Conservation (phyloP, 2,797 vertebrate species). For the Tarsius wallacei region DNA sequence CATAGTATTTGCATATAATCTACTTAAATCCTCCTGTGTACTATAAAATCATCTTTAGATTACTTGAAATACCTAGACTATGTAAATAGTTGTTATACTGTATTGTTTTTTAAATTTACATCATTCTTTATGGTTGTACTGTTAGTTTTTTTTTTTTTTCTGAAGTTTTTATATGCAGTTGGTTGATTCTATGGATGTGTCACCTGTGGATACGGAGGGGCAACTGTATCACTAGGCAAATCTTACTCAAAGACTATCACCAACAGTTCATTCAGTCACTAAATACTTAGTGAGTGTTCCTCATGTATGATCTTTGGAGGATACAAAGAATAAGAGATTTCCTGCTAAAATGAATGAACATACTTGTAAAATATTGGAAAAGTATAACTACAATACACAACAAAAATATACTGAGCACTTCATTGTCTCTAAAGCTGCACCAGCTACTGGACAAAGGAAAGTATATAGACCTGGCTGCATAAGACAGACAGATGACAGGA, state of each 20-base stretch:
- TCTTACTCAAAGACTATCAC: background rate
- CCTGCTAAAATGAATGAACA: background rate
- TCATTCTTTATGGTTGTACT: background rate
- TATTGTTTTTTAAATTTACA: background rate
- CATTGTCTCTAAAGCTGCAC: background rate
- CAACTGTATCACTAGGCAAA: background rate
- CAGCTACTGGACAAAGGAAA: background rate
- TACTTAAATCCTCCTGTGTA: background rate
- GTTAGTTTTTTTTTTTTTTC: background rate
- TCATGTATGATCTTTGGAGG: background rate
- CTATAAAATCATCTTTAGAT: background rate
- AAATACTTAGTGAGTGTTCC: constrained; percentile 24
- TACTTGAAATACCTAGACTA: background rate
- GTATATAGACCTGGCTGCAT: background rate
- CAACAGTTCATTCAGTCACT: constrained; percentile 38
- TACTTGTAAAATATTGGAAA: background rate
- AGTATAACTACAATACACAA: background rate
- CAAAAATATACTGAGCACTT: background rate
- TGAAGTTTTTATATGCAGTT: background rate
- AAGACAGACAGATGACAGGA: background rate
- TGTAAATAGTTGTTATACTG: background rate
- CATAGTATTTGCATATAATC: background rate
- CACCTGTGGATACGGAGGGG: background rate
- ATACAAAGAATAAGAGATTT: constrained; percentile 24
- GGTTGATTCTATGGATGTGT: background rate